Conservation (phyloP, 2,888 invertebrate genomes). For the Metellina segmentata region DNA sequence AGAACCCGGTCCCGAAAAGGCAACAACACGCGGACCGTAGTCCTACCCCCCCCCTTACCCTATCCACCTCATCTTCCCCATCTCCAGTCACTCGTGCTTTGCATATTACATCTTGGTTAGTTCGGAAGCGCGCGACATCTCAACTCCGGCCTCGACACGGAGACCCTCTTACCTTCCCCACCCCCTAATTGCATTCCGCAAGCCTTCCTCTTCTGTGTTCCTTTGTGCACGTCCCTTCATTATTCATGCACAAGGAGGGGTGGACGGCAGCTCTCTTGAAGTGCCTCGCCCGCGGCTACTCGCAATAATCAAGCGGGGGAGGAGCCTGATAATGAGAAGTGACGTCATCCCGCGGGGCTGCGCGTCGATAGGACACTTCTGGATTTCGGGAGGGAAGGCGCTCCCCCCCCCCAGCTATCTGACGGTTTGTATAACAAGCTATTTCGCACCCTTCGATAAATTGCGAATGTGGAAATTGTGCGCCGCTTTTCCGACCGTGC, state of each 20-base stretch:
- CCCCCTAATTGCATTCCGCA: conserved; percentile 65
- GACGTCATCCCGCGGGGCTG: conserved; percentile 54
- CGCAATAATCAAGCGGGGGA: conserved; percentile 63
- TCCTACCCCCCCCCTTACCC: background rate
- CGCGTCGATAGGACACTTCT: conserved; percentile 34
- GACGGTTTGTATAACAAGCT: background rate
- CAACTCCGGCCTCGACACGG: conserved; percentile 17
- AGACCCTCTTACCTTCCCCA: conserved; percentile 1
- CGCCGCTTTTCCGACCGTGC: background rate
- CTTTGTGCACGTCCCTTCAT: conserved; percentile 36
- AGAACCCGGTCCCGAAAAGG: too few species aligned
- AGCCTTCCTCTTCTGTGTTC: conserved; percentile 38
- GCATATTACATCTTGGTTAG: conserved; percentile 51
- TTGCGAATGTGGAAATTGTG: background rate
- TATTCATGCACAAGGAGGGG: conserved; percentile 50
- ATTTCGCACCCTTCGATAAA: conserved; percentile 10
- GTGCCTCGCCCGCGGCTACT: conserved; percentile 16
- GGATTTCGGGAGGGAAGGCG: background rate
- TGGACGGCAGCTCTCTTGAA: conserved; percentile 36
- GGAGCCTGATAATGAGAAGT: conserved; percentile 71
- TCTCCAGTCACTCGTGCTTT: conserved; percentile 10
- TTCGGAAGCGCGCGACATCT: conserved; percentile 34
- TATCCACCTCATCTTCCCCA: conserved; percentile 4
- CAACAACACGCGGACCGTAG: background rate
- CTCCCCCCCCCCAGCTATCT: conserved; percentile 2